Evolutionary conservation across 1,140 invertebrate genomes (phyloP), one percentile per base, ranked within the genome.

Genomic region (Nomia melanderi): DNA sequence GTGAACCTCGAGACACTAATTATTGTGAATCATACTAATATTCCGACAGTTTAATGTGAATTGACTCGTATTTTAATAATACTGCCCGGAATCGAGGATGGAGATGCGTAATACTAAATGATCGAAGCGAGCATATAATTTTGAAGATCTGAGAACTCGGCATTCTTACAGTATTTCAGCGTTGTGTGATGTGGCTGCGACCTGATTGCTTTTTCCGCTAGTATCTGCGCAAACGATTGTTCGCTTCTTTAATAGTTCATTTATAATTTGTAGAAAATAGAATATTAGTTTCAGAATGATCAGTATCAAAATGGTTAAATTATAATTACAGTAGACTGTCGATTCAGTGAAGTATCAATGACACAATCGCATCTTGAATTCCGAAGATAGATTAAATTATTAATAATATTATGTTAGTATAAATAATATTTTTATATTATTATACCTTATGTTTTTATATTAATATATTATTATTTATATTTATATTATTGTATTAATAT

Each of bases 1-100:
- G 66, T 71, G 85, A 85, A 62, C 60, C 31, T 66, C 50, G 31
- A 69, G 66, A 54, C n/a, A 72, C 39, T 79, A 82, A 86, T 86
- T 83, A 83, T 74, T 65, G 64, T 74, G 75, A 85, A 86, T 86
- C 36, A 75, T 62, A 47, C 63, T 60, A 14, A 60, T 60, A 39
- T 27, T 69, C 75, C 47, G 54, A 59, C 64, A 53, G 78, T 80
- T 81, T 69, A 54, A 80, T 29, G 72, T 69, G 73, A n/a, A 84
- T 74, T 83, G 64, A 69, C 75, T 66, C 71, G 39, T 39, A 56
- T 69, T 76, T 83, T 85, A 84, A 82, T 84, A 60, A 65, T 57
- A 39, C 50, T 23, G 39, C 62, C 20, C 14, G 29, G 54, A 44
- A 76, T 82, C 66, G 53, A 62, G 66, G 36, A 77, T 79, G 79